A percentile compares a stretch with the other conserved stretches of the same genome.
Evolutionary conservation across 1,140 invertebrate species (phyloP).

Genomic region (Hycleus cichorii): DNA sequence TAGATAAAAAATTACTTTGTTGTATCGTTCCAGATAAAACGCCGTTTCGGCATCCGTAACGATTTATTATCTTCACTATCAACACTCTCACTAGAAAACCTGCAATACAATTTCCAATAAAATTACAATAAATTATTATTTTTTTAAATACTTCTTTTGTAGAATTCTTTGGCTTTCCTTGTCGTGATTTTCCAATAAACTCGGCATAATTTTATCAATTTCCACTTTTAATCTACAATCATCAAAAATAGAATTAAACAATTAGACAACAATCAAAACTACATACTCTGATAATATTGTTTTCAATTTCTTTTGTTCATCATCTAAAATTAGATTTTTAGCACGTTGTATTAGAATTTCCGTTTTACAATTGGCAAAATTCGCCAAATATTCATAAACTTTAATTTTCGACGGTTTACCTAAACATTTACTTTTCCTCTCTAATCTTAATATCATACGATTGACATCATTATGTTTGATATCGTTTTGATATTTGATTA

Average conservation of each 20-base stretch:
- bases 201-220: slow-evolving; percentile 52
- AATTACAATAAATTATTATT: neutral
- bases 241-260: neutral
- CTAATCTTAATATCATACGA: slow-evolving; percentile 54
- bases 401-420: slow-evolving; percentile 46
- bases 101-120: slow-evolving; percentile 15
- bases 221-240: slow-evolving; percentile 46
- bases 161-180: slow-evolving; percentile 49
- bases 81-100: slow-evolving; percentile 27
- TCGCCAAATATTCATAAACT: slow-evolving; percentile 55
- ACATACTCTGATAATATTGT: slow-evolving; percentile 44
- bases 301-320: slow-evolving; percentile 51
- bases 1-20: slow-evolving; percentile 42
- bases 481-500: slow-evolving; percentile 55
- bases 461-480: slow-evolving; percentile 49
- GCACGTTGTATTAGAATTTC: slow-evolving; percentile 58
- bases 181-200: slow-evolving; percentile 49
- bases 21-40: slow-evolving; percentile 51
- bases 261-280: neutral
- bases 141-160: slow-evolving; percentile 53
- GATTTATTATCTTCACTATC: slow-evolving; percentile 40
- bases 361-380: slow-evolving; percentile 59
- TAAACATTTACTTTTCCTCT: slow-evolving; percentile 44
- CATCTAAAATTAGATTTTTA: slow-evolving; percentile 55
- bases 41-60: slow-evolving; percentile 46